Base-by-base conservation (phyloP, 2,888 invertebrate species). In the Bombylius major region DNA sequence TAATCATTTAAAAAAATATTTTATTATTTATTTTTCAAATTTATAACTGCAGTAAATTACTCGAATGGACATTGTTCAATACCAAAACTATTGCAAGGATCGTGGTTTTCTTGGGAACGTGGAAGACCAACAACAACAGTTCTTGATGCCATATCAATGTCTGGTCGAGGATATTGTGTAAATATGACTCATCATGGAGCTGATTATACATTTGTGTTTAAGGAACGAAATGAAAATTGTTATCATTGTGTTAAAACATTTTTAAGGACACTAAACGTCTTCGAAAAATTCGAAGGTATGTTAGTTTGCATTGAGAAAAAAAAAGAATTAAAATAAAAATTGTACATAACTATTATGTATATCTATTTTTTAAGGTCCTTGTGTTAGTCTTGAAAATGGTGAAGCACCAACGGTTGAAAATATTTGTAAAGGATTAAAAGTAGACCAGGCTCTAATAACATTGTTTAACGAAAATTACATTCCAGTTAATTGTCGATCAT, bases 21-120 rank as follows among this genome's bases (percentile, higher is more conserved):
- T 23, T 23, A 3, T 1, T 39, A 39, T 9, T 39, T 39, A 39
- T 39, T 39, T 39, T 39, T 7, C 3, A 39, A 39, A 11, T 39
- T 39, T 39, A 2, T 39, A 9, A 7, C 2, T 44, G 12, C 44
- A 42, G 39, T 42, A 11, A 11, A 4, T 42, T 42, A 11, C 8
- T 42, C 50, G 12, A 14, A 44, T 34, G 53, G 46, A 34, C 14
- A 78, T 58, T 91, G 91, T 70, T 78, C 80, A 34, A 88, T 93
- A 67, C 92, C 93, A 36, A 68, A 81, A 60, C 83, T 89, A 50
- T 72, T 94, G 51, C 79, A 89, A 65, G 93, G 92, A 58, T 81
- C 88, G 42, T 94, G 94, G 94, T 94, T 91, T 74, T 92, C 91
- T 4, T 87, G 90, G 79, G 93, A 94, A 78, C 84, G 83, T 76